These are phyloP conservation scores for Stigmatopora nigra DNA, from an alignment of 2,113 vertebrate genomes.

Conservation along the genomic window DNA sequence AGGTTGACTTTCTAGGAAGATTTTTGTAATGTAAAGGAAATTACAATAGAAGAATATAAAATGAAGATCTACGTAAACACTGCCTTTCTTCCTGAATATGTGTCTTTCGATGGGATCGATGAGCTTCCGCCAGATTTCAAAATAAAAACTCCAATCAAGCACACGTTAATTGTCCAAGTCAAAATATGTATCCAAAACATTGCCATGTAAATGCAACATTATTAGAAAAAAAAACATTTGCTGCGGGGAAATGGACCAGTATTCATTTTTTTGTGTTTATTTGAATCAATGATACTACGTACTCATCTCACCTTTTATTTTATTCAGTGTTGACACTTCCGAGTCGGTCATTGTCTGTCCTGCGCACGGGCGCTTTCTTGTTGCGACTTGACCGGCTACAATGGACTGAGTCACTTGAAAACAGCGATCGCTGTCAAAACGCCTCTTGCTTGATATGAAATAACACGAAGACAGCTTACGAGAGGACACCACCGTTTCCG, in stretches of 20 bases:
- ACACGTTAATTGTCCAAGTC: background rate
- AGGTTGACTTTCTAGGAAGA: background rate
- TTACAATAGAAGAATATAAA: conserved; percentile 17
- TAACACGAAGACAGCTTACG: background rate
- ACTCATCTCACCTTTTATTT: too few relatives aligned
- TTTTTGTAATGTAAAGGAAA: background rate
- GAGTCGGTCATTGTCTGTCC: fast-evolving
- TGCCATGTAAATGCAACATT: too few relatives aligned
- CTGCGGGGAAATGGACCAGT: too few relatives aligned
- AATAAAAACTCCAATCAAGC: conserved; percentile 24
- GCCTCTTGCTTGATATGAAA: background rate
- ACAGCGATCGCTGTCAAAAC: background rate
- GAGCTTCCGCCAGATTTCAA: conserved; percentile 22
- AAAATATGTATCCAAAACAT: too few relatives aligned
- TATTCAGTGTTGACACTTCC: background rate
- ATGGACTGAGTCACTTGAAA: conserved; percentile 41
- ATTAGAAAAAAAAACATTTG: too few relatives aligned
- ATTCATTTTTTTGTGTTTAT: too few relatives aligned
- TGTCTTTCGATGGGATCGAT: conserved; percentile 48
- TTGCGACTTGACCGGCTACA: conserved; percentile 26
- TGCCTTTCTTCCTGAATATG: conserved; percentile 45
- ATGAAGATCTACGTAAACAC: conserved; percentile 35
- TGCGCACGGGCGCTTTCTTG: conserved; percentile 17
- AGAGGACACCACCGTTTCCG: too few relatives aligned
- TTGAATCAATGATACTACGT: too few relatives aligned